Conservation (phyloP, 2,113 vertebrate genomes). For the Prolemur simus region DNA sequence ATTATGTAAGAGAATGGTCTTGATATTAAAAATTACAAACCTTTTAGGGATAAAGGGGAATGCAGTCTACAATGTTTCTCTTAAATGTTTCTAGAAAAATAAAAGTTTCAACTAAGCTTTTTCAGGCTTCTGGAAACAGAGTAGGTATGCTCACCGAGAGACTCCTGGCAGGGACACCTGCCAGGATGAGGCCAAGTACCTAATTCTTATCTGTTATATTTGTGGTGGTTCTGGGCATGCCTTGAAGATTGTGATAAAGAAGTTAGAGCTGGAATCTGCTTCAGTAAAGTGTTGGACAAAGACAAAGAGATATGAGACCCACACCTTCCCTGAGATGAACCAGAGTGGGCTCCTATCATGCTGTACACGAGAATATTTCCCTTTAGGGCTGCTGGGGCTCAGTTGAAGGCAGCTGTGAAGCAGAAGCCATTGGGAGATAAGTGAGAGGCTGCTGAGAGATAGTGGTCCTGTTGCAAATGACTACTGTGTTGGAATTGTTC, state of each 20-base stretch:
- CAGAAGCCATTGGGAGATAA: background rate
- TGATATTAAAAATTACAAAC: background rate
- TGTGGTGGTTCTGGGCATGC: background rate
- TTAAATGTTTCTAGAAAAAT: background rate
- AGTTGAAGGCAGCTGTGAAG: background rate
- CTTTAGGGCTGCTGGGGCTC: background rate
- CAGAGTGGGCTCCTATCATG: background rate
- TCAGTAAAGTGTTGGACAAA: background rate
- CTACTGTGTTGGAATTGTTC: background rate
- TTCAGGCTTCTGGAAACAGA: background rate
- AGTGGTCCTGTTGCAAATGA: background rate
- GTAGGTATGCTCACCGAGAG: background rate
- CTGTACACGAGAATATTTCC: background rate
- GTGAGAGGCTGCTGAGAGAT: background rate
- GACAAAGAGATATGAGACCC: background rate
- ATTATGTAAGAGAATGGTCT: background rate
- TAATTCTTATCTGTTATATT: background rate
- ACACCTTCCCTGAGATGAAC: background rate
- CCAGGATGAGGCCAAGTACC: background rate
- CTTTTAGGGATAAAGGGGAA: background rate
- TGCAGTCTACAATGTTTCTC: background rate
- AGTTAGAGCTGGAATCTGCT: background rate
- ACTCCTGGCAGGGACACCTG: background rate
- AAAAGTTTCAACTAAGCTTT: background rate
- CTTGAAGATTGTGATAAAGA: background rate